Percentiles rank a stretch among this genome's conserved stretches.
phyloP scores from a whole-genome alignment of 2,113 vertebrate species.

The Etheostoma cragini region DNA sequence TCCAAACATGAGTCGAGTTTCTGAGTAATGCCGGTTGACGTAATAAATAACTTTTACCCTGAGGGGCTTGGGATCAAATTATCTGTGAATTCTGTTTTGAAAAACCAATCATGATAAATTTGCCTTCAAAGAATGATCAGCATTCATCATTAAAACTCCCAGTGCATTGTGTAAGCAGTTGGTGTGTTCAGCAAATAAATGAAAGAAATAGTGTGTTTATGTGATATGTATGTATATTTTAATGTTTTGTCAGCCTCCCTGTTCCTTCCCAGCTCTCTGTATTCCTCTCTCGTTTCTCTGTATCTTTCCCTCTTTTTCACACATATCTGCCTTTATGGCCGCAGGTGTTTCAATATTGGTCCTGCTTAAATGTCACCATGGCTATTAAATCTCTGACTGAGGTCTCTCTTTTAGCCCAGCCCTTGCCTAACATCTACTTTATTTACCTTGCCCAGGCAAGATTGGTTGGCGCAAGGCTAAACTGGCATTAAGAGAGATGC shows the following conservation, averaged over 20 bases:
- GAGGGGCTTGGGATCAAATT: background rate
- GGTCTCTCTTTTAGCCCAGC: constrained; percentile 15
- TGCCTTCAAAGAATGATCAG: background rate
- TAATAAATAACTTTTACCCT: background rate
- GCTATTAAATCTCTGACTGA: constrained; percentile 56
- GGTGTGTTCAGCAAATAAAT: background rate
- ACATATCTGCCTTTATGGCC: constrained; percentile 40
- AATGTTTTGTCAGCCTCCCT: background rate
- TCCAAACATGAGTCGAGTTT: constrained; percentile 7
- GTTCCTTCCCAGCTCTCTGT: background rate
- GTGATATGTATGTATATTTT: too few relatives aligned
- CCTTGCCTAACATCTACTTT: constrained; percentile 36
- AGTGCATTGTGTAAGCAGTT: background rate
- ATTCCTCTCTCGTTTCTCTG: background rate
- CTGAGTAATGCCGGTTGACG: background rate
- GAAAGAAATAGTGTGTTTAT: background rate
- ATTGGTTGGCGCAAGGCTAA: constrained; percentile 17
- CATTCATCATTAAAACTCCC: background rate
- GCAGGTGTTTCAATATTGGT: constrained; percentile 83
- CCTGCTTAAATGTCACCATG: constrained; percentile 58
- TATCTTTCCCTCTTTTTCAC: constrained; percentile 11
- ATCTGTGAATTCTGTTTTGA: background rate
- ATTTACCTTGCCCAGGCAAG: constrained; percentile 49
- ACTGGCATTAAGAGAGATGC: background rate
- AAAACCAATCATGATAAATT: background rate